Conservation (phyloP, 2,888 invertebrate species). For the Emmelina monodactyla region DNA sequence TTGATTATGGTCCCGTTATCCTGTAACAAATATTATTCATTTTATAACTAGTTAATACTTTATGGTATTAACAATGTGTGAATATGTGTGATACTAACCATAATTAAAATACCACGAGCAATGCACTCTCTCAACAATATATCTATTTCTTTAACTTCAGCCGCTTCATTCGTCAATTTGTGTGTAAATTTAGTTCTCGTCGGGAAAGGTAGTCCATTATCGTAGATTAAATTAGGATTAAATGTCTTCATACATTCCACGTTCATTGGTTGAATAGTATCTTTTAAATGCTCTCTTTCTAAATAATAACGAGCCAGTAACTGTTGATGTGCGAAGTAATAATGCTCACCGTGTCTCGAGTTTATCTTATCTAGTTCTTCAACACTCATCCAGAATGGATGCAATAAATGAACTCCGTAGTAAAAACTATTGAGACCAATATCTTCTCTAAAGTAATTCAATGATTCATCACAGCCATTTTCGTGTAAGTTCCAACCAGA, state of each 20-base stretch:
- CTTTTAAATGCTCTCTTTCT: slow-evolving; percentile 35
- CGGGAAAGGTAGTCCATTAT: slow-evolving; percentile 48
- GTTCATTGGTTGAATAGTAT: slow-evolving; percentile 15
- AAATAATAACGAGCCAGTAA: slow-evolving; percentile 37
- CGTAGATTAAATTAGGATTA: slow-evolving; percentile 39
- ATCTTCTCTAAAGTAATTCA: slow-evolving; percentile 72
- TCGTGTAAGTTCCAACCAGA: slow-evolving; percentile 59
- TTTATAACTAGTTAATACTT: neutral
- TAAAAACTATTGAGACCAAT: slow-evolving; percentile 68
- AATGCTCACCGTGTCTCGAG: slow-evolving; percentile 41
- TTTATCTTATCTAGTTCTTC: slow-evolving; percentile 41
- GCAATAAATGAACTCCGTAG: slow-evolving; percentile 60
- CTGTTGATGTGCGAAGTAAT: slow-evolving; percentile 44
- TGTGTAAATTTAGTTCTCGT: slow-evolving; percentile 27
- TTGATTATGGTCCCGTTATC: slow-evolving; percentile 36
- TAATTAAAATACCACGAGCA: slow-evolving; percentile 38
- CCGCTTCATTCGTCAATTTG: slow-evolving; percentile 29
- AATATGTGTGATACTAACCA: slow-evolving; percentile 26
- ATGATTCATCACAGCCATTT: slow-evolving; percentile 49
- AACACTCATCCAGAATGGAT: slow-evolving; percentile 68
- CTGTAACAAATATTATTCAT: slow-evolving; percentile 26
- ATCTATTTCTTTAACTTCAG: slow-evolving; percentile 37
- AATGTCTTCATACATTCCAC: slow-evolving; percentile 27
- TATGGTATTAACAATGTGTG: neutral
- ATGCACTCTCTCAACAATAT: slow-evolving; percentile 47